Evolutionary conservation across 2,113 vertebrate species (phyloP), one percentile per base, ranked within the genome.

Genomic region (Arvicanthis niloticus): DNA sequence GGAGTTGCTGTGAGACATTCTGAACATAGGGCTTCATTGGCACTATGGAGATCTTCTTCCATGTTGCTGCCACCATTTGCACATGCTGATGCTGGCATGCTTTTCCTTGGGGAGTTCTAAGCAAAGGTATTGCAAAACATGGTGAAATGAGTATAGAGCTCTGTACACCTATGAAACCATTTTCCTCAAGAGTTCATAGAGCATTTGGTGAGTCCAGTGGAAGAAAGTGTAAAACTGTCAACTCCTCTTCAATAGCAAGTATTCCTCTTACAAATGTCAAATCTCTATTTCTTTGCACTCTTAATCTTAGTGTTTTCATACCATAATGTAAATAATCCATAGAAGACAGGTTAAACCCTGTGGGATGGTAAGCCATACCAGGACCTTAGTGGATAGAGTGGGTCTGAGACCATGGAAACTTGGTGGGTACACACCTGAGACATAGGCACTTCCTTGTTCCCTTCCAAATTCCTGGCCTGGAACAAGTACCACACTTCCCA

Each of bases 201-300:
- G n/a, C 19, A 82, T 42, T 80, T 85, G 51, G 67, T 60, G 22
- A 62, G 13, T 60, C 2, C 68, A 80, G 11, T 67, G n/a, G 48
- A 80, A 88, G 37, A 53, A 93, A 92, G 45, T 75, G 31, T 91
- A 73, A 81, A 95, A 94, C 76, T 89, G 70, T 91, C 29, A 78
- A 89, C 34, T 92, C 80, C 84, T 29, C 19, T 91, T 89, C 75
- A 56, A 13, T 78, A 67, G 84, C 62, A 90, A 58, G 45, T 88
- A 87, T 42, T 45, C 84, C 77, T 85, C 92, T 91, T 51, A 88
- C n/a, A 65, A 80, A 92, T 62, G 90, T 45, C 89, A 96, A 72
- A 89, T 89, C 45, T 91, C 48, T 37, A 60, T 22, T 76, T 95
- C 45, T 88, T 58, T 96, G 42, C 15, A 88, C 86, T 96, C 60